Base-by-base conservation (phyloP, 2,113 vertebrate genomes). In the Malurus elegans region DNA sequence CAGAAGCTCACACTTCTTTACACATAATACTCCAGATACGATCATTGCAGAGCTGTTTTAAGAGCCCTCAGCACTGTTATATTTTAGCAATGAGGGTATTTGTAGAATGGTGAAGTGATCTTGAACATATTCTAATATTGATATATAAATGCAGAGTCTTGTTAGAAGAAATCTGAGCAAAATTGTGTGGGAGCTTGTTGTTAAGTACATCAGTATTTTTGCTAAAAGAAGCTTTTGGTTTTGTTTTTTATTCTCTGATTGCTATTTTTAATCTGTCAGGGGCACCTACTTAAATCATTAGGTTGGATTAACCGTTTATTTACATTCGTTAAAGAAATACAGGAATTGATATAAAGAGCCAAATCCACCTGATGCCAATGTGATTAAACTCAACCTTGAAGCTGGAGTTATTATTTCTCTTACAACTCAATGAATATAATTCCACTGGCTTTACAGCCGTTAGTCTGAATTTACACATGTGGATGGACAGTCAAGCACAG, bases 1-100 rank as follows among this genome's bases (percentile, higher is more conserved):
- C 32, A 83, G 57, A 71, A 82, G 36, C 14, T 75, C 16, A 4
- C 36, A 44, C 7, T 78, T 44, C 24, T n/a, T 79, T 45, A 8
- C 5, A 78, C 0, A 0, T 38, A 53, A 24, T 44, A 34, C 6
- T 69, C 64, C 24, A 51, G 53, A 56, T 23, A 64, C 7, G 8
- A 34, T 9, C 29, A 3, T 4, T 76, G 36, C 10, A 64, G 58
- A 60, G 6, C 42, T 79, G 8, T 79, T 91, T 57, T 40, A 84
- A 78, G 40, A 2, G 3, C 6, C 3, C 15, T 64, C 40, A 44
- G 50, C 23, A 28, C 18, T 38, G 1, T 21, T 80, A 36, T 8
- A 26, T 69, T 87, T 56, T 24, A 65, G 21, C 28, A 73, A 18
- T 26, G 9, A 44, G 24, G 8, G 5, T 1, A 1, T 6, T 23